phyloP scores from a whole-genome alignment of 2,888 invertebrate genomes.

The Agrochola litura region DNA sequence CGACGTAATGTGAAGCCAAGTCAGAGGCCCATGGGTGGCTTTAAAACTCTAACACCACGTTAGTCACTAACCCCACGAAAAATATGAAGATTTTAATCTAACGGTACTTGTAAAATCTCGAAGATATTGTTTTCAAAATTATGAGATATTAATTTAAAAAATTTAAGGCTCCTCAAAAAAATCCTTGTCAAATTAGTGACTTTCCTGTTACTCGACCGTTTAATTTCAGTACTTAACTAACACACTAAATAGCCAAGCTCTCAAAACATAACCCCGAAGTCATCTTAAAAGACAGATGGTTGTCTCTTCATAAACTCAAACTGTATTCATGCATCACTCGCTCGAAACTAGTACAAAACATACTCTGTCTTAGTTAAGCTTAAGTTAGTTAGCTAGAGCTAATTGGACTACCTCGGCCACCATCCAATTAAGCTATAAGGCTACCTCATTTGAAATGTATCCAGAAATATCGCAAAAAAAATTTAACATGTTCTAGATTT shows the following conservation, averaged over 20 bases:
- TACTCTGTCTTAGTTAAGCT: slow-evolving; percentile 56
- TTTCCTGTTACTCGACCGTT: neutral
- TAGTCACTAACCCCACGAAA: too few relatives aligned
- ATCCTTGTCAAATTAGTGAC: too few relatives aligned
- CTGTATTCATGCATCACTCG: slow-evolving; percentile 31
- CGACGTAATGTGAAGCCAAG: too few relatives aligned
- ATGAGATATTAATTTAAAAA: too few relatives aligned
- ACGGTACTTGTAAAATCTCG: too few relatives aligned
- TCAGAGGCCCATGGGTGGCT: too few relatives aligned
- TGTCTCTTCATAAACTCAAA: neutral
- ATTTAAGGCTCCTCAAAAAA: too few relatives aligned
- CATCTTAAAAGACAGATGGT: slow-evolving; percentile 9
- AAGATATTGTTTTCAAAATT: too few relatives aligned
- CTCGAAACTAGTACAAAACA: slow-evolving; percentile 39
- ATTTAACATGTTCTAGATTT: neutral
- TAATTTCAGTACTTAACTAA: neutral
- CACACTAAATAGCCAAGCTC: neutral
- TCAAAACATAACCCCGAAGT: neutral
- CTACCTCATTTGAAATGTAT: slow-evolving; percentile 36
- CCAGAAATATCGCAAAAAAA: slow-evolving; percentile 17
- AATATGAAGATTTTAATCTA: too few relatives aligned
- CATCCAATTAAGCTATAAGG: slow-evolving; percentile 46
- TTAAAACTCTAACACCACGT: too few relatives aligned
- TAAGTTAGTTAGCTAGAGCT: slow-evolving; percentile 46
- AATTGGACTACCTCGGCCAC: slow-evolving; percentile 48